Evolutionary conservation across 2,888 invertebrate genomes (phyloP).

Genomic region (Palloptera scutellata): DNA sequence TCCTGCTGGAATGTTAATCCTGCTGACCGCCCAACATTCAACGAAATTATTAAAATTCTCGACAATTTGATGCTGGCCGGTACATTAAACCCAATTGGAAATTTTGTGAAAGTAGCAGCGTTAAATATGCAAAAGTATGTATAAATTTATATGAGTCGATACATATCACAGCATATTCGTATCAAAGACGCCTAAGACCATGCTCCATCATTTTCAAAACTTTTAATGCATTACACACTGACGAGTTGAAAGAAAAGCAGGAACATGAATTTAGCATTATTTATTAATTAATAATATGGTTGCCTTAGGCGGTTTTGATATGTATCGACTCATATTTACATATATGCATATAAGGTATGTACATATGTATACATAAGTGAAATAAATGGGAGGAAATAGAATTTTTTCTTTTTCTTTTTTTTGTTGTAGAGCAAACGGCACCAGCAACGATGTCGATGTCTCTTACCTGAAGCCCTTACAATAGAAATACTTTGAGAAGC

Average conservation of each 20-base stretch:
- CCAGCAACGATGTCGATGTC: constrained; percentile 38
- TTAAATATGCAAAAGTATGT: constrained; percentile 13
- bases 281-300: too few species aligned
- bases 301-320: too few species aligned
- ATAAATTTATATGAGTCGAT: neutral
- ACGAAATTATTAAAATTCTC: constrained; percentile 67
- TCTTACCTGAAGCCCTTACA: constrained; percentile 50
- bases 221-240: too few species aligned
- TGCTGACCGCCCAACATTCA: constrained; percentile 76
- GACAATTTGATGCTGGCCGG: constrained; percentile 40
- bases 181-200: too few species aligned
- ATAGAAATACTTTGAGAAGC: constrained; percentile 1
- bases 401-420: constrained; percentile 5
- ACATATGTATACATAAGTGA: too few species aligned
- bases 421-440: constrained; percentile 22
- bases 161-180: neutral
- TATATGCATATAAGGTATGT: too few species aligned
- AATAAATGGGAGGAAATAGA: too few species aligned
- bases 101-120: constrained; percentile 27
- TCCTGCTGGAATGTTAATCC: constrained; percentile 78
- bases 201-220: too few species aligned
- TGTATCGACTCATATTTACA: too few species aligned
- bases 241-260: too few species aligned
- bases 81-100: constrained; percentile 38
- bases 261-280: too few species aligned